Percentiles rank a stretch among this genome's conserved stretches.
These are phyloP conservation scores for Hydrotaea diabolus DNA, from an alignment of 2,888 invertebrate genomes.

Conservation along the genomic window DNA sequence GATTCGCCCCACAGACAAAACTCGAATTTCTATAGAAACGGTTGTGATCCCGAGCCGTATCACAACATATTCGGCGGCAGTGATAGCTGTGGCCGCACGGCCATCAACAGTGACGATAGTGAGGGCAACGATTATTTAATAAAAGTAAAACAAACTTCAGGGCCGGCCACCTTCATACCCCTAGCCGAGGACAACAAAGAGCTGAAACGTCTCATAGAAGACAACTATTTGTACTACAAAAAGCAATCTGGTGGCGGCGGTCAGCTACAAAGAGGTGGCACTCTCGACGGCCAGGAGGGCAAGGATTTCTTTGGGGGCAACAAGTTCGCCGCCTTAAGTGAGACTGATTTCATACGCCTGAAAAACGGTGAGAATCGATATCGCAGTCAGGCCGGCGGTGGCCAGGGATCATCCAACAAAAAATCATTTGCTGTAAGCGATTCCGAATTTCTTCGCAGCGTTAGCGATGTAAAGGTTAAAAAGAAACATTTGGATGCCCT, in stretches of 20 bases:
- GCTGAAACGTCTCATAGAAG: constrained; percentile 80
- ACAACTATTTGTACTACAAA: constrained; percentile 80
- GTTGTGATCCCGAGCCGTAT: constrained; percentile 67
- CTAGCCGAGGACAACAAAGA: constrained; percentile 80
- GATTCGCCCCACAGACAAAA: constrained; percentile 43
- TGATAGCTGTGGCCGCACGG: background rate
- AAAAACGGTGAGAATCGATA: constrained; percentile 73
- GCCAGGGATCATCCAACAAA: constrained; percentile 66
- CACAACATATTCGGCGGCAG: constrained; percentile 69
- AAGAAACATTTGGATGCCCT: constrained; percentile 70
- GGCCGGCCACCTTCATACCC: constrained; percentile 74
- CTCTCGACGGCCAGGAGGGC: background rate
- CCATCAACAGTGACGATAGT: constrained; percentile 74
- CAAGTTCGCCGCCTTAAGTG: constrained; percentile 78
- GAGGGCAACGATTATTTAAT: constrained; percentile 77
- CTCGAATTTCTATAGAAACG: constrained; percentile 58
- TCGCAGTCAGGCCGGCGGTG: constrained; percentile 60
- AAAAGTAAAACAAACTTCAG: constrained; percentile 68
- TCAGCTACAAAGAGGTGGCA: background rate
- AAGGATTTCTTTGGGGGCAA: constrained; percentile 49
- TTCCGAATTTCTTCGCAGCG: constrained; percentile 78
- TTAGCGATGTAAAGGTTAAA: constrained; percentile 69
- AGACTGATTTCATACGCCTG: constrained; percentile 79
- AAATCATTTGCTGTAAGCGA: constrained; percentile 79
- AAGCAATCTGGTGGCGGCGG: constrained; percentile 71